phyloP scores from a whole-genome alignment of 2,113 vertebrate species.

The Erinaceus europaeus region DNA sequence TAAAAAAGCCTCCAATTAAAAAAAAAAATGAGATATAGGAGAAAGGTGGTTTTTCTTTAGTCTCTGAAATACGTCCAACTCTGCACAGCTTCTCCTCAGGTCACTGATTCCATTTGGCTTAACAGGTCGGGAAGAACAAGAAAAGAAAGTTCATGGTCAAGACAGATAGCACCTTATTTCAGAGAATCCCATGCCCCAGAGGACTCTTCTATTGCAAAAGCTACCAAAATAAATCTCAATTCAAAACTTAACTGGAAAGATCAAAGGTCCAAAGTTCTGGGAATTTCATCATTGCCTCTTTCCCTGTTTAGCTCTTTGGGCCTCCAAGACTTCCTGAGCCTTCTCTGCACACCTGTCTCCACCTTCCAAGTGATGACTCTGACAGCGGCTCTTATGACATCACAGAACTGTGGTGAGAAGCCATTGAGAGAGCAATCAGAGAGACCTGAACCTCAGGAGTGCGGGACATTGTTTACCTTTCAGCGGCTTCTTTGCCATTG shows the following conservation, averaged over 20 bases:
- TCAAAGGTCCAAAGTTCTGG: neutral
- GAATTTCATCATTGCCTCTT: neutral
- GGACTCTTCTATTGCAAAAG: neutral
- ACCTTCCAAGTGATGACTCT: too few relatives aligned
- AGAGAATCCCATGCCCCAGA: neutral
- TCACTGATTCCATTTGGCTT: neutral
- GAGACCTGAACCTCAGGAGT: too few relatives aligned
- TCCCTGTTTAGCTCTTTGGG: neutral
- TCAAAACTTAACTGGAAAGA: neutral
- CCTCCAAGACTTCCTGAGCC: neutral
- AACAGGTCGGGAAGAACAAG: neutral
- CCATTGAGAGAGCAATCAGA: neutral
- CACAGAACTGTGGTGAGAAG: neutral
- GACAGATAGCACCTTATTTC: neutral
- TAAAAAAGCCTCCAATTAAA: neutral
- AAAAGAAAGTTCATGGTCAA: neutral
- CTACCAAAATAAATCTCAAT: neutral
- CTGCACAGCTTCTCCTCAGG: neutral
- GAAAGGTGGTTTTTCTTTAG: neutral
- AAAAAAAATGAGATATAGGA: accelerated
- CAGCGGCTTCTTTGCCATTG: too few relatives aligned
- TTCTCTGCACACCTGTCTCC: neutral
- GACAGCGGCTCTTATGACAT: neutral
- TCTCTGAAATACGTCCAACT: neutral
- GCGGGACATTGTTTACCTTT: too few relatives aligned